Conservation (phyloP, 2,113 vertebrate genomes). For the Glaucidium brasilianum region DNA sequence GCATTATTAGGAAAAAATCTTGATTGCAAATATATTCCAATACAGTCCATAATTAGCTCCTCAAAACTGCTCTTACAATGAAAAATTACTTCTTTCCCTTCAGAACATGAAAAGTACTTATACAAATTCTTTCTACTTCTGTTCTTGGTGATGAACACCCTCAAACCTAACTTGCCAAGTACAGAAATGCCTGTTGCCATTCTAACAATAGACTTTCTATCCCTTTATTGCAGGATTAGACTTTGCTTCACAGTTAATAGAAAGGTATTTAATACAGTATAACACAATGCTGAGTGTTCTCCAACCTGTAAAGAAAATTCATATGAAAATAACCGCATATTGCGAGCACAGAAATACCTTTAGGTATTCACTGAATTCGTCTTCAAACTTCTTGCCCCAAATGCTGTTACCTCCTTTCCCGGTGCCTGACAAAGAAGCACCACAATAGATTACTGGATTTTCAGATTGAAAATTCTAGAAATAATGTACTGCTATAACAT, state of each 20-base stretch:
- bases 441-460: not conserved
- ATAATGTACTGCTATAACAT: not conserved
- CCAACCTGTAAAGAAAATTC: not conserved
- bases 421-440: conserved; percentile 76
- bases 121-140: not conserved
- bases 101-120: not conserved
- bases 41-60: not conserved
- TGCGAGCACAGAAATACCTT: conserved; percentile 77
- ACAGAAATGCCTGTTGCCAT: not conserved
- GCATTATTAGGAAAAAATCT: not conserved
- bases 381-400: conserved; percentile 96
- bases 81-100: not conserved
- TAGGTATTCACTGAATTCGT: conserved; percentile 95
- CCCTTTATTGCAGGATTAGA: not conserved
- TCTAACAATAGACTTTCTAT: not conserved
- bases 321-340: not conserved
- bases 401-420: conserved; percentile 97
- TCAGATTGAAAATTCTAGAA: not conserved
- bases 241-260: not conserved
- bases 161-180: not conserved
- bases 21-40: not conserved
- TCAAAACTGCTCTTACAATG: not conserved
- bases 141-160: not conserved
- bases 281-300: not conserved
- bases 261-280: not conserved